Percentiles rank a stretch among this genome's conserved stretches.
These are phyloP conservation scores for Catocala fraxini DNA, from an alignment of 2,888 invertebrate species.

Conservation along the genomic window DNA sequence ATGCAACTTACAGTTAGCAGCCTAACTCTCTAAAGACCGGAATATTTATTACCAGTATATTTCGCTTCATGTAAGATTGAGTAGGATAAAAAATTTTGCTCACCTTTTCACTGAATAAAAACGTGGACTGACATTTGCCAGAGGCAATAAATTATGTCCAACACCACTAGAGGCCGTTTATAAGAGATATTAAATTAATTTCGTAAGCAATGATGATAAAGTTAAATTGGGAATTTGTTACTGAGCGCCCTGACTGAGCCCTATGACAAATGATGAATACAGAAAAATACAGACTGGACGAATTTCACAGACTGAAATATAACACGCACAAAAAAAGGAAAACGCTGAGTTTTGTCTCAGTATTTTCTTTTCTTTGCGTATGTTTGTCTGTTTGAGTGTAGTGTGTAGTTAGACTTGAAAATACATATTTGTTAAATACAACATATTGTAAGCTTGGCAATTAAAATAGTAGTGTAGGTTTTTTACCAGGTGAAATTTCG, in stretches of 20 bases:
- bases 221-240: conserved; percentile 30
- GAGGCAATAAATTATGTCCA: conserved; percentile 30
- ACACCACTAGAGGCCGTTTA: conserved; percentile 19
- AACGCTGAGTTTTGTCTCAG: too few relatives aligned
- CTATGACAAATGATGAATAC: conserved; percentile 8
- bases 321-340: too few relatives aligned
- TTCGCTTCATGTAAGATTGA: conserved; percentile 2
- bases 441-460: too few relatives aligned
- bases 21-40: too few relatives aligned
- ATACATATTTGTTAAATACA: too few relatives aligned
- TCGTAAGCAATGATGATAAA: conserved; percentile 22
- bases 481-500: too few relatives aligned
- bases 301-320: too few relatives aligned
- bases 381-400: too few relatives aligned
- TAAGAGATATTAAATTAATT: conserved; percentile 36
- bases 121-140: conserved; percentile 10
- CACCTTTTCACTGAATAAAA: conserved; percentile 10
- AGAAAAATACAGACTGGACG: not conserved
- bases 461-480: too few relatives aligned
- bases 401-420: too few relatives aligned
- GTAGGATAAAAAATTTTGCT: conserved; percentile 7
- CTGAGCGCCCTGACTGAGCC: conserved; percentile 3
- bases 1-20: too few relatives aligned
- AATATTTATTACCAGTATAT: conserved; percentile 5
- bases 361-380: too few relatives aligned